phyloP scores from a whole-genome alignment of 1,140 invertebrate species.

The Oedothorax gibbosus region DNA sequence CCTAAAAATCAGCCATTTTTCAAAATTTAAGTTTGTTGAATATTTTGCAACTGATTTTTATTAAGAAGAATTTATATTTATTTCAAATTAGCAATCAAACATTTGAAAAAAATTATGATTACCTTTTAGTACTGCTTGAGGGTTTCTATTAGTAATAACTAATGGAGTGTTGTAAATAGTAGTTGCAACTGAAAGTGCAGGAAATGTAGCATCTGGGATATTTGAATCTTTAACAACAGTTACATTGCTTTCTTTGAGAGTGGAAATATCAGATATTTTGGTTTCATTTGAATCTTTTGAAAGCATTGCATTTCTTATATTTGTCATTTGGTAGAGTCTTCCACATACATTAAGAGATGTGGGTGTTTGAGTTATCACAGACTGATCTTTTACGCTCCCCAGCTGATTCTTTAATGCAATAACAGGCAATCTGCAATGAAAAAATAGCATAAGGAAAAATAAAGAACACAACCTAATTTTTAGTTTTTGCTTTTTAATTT shows the following conservation, averaged over 20 bases:
- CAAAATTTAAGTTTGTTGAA: no score
- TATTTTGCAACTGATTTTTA: no score
- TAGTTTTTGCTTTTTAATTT: no score
- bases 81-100: not conserved
- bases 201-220: not conserved
- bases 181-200: conserved; percentile 11
- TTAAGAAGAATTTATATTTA: not conserved
- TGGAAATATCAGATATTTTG: conserved; percentile 10
- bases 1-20: no score
- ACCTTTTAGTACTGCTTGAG: conserved; percentile 46
- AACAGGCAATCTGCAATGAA: conserved; percentile 36
- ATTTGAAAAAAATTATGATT: not conserved
- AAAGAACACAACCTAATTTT: no score
- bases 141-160: conserved; percentile 15
- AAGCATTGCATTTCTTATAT: conserved; percentile 49
- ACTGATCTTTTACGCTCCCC: conserved; percentile 12
- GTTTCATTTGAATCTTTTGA: conserved; percentile 42
- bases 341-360: conserved; percentile 49
- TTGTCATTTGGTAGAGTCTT: conserved; percentile 52
- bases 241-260: conserved; percentile 23
- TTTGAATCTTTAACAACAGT: conserved; percentile 18
- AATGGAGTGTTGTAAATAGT: conserved; percentile 4
- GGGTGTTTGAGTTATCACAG: conserved; percentile 41
- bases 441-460: no score
- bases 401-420: conserved; percentile 46